Conservation (phyloP, 2,113 vertebrate genomes). For the Chrysochloris asiatica region DNA sequence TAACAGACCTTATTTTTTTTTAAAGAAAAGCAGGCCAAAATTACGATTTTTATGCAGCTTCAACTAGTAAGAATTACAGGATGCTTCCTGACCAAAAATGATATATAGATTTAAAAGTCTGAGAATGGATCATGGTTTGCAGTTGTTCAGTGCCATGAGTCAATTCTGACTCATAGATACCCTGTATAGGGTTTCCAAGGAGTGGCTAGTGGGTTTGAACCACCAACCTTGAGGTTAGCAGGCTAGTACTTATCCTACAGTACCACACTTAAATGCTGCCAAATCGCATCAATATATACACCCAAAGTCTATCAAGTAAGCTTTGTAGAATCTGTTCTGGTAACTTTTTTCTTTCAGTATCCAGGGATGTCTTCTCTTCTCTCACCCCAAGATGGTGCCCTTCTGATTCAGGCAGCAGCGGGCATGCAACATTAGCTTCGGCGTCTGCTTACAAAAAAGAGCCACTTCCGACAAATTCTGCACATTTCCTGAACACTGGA, state of each 20-base stretch:
- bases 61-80: neutral
- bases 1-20: neutral
- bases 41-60: neutral
- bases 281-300: conserved; percentile 22
- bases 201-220: too few species aligned
- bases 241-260: too few species aligned
- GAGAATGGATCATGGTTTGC: neutral
- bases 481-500: conserved; percentile 68
- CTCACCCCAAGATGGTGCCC: conserved; percentile 79
- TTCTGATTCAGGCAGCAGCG: conserved; percentile 76
- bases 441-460: conserved; percentile 56
- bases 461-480: conserved; percentile 65
- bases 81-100: neutral
- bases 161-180: too few species aligned
- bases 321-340: neutral
- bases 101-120: neutral
- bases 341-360: neutral
- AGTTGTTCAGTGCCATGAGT: too few species aligned
- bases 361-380: conserved; percentile 23
- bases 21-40: neutral
- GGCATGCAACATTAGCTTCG: conserved; percentile 5
- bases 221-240: too few species aligned
- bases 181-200: too few species aligned
- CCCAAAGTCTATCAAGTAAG: conserved; percentile 2
- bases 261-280: neutral